Percentiles rank a stretch among this genome's conserved stretches.
Conservation (phyloP, 2,113 vertebrate genomes). For the Alligator sinensis region DNA sequence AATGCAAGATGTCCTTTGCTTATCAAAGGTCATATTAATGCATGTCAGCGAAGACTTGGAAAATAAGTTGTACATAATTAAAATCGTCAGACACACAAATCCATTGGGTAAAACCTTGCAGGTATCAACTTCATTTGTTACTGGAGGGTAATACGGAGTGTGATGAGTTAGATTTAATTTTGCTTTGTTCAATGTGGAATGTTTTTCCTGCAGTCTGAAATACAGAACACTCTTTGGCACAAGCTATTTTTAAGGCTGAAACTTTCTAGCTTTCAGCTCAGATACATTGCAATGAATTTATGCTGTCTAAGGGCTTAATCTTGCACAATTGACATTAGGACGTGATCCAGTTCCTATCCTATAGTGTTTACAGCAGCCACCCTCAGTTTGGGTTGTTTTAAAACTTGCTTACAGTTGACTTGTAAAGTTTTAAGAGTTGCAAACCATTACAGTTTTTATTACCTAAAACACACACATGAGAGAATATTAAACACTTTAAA, state of each 20-base stretch:
- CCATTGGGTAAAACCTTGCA: slow-evolving; percentile 62
- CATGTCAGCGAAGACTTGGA: slow-evolving; percentile 43
- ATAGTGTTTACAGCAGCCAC: slow-evolving; percentile 5
- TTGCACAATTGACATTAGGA: slow-evolving; percentile 54
- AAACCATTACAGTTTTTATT: not conserved
- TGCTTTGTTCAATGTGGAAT: not conserved
- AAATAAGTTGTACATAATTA: slow-evolving; percentile 1
- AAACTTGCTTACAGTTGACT: too few relatives aligned
- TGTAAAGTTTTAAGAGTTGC: not conserved
- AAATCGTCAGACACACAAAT: slow-evolving; percentile 15
- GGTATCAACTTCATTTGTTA: slow-evolving; percentile 57
- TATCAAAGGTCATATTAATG: slow-evolving; percentile 22
- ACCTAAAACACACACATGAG: not conserved
- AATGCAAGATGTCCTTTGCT: slow-evolving; percentile 34
- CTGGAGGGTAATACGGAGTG: slow-evolving; percentile 24
- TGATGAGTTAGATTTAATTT: slow-evolving; percentile 14
- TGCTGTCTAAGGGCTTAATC: not conserved
- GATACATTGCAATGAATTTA: not conserved
- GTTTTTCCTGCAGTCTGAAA: not conserved
- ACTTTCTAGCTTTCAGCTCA: slow-evolving; percentile 9
- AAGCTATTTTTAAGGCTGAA: slow-evolving; percentile 30
- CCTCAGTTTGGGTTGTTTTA: not conserved
- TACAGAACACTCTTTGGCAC: slow-evolving; percentile 18
- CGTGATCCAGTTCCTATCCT: slow-evolving; percentile 48
- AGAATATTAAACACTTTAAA: not conserved